Evolutionary conservation across 2,113 vertebrate genomes (phyloP), one percentile per base, ranked within the genome.

Genomic region (Daubentonia madagascariensis): DNA sequence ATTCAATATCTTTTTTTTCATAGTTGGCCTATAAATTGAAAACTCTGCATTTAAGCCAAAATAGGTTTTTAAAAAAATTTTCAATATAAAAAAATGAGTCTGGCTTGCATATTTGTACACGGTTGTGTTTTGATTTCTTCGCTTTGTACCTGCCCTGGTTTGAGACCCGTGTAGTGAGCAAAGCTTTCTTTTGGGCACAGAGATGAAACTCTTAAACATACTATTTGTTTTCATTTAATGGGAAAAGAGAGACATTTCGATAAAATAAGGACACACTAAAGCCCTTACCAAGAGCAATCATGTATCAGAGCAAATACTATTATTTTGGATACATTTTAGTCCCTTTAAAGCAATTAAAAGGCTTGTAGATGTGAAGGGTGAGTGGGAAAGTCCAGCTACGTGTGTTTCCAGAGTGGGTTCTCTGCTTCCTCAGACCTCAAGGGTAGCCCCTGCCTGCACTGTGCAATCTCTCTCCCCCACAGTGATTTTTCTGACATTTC

Each of bases 371-470:
- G n/a, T n/a, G n/a, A n/a, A n/a, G n/a, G n/a, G n/a, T n/a, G n/a
- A n/a, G n/a, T n/a, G n/a, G n/a, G n/a, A n/a, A n/a, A n/a, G 14
- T 14, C 37, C 40, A 3, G 0, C 0, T 1, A 5, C 11, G 9
- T 37, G 48, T 48, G 17, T 25, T 88, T 75, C n/a, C 32, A 3
- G 17, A 25, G 45, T 1, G 23, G 16, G 22, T n/a, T 54, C 11
- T 32, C 28, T 17, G n/a, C 0, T 28, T 30, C 37, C n/a, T 52
- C 3, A 28, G 23, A 10, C 32, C 35, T n/a, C 17, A 1, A 3
- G 23, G 45, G 17, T 18, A 16, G 1, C 3, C 54, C 16, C 54
- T 32, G 45, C 17, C 45, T 30, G 43, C 25, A 0, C 0, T 1
- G 16, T 25, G 1, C 7, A 1, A 18, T 40, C 0, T 20, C 6